Evolutionary conservation across 1,140 invertebrate species (phyloP).

Genomic region (Cotesia chilonis): DNA sequence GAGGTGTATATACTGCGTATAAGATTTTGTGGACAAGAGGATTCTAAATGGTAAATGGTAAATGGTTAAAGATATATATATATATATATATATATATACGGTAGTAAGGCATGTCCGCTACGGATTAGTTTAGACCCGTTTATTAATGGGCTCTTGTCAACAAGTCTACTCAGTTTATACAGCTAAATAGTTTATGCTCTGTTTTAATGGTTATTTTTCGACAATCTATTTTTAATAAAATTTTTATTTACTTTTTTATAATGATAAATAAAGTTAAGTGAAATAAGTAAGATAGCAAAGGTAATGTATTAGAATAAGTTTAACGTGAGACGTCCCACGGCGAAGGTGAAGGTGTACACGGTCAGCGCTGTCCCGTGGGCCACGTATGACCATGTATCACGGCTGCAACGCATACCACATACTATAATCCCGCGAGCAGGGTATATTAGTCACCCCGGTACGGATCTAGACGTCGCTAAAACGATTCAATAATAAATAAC

Average conservation of each 20-base stretch:
- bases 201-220: too few relatives aligned
- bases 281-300: constrained; percentile 36
- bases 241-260: neutral
- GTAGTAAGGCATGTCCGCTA: too few relatives aligned
- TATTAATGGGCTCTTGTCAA: too few relatives aligned
- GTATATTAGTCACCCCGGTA: constrained; percentile 52
- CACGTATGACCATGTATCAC: constrained; percentile 51
- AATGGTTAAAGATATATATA: too few relatives aligned
- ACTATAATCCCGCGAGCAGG: constrained; percentile 12
- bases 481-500: constrained; percentile 36
- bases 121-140: too few relatives aligned
- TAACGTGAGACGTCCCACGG: constrained; percentile 51
- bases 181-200: too few relatives aligned
- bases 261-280: neutral
- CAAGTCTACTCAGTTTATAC: neutral
- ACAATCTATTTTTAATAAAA: too few relatives aligned
- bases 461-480: constrained; percentile 43
- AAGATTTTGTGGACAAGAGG: too few relatives aligned
- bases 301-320: constrained; percentile 49
- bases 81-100: too few relatives aligned
- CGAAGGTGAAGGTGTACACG: constrained; percentile 30
- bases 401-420: constrained; percentile 42
- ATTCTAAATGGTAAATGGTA: too few relatives aligned
- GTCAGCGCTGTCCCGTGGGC: constrained; percentile 24
- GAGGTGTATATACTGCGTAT: too few relatives aligned